A percentile compares a stretch with the other conserved stretches of the same genome.
These are phyloP conservation scores for Hystrix cristata DNA, from an alignment of 2,113 vertebrate genomes.

Conservation along the genomic window DNA sequence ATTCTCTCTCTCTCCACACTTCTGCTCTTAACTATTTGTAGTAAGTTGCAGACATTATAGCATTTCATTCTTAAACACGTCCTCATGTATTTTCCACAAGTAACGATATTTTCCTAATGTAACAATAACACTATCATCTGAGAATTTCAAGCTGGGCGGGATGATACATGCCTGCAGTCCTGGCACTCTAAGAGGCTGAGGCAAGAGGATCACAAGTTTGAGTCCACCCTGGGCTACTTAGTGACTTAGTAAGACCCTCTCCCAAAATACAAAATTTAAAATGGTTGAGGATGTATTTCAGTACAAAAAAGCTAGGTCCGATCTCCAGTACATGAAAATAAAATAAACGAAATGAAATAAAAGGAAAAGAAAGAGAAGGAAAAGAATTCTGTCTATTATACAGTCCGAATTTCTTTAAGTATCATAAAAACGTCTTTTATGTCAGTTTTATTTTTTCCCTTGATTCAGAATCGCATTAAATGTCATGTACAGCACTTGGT, in stretches of 20 bases:
- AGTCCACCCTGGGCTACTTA: too few species aligned
- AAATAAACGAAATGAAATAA: too few species aligned
- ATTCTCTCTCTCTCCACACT: background rate
- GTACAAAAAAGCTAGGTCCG: too few species aligned
- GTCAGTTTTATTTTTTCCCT: background rate
- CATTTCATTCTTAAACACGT: background rate
- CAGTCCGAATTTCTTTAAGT: background rate
- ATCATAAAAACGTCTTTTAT: background rate
- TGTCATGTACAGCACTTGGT: background rate
- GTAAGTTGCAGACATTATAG: background rate
- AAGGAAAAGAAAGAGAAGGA: background rate
- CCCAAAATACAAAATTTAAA: too few species aligned
- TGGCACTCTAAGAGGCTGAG: too few species aligned
- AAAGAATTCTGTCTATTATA: background rate
- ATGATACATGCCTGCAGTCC: too few species aligned
- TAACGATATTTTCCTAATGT: background rate
- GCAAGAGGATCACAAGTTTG: too few species aligned
- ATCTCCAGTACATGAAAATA: too few species aligned
- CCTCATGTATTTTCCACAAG: background rate
- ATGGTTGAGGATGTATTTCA: too few species aligned
- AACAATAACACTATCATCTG: background rate
- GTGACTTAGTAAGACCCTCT: too few species aligned
- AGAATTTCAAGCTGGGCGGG: background rate
- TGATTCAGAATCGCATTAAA: background rate
- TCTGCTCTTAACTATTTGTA: background rate